Conservation (phyloP, 92 coral and sea anemone genomes). For the Palythoa grandiflora region DNA sequence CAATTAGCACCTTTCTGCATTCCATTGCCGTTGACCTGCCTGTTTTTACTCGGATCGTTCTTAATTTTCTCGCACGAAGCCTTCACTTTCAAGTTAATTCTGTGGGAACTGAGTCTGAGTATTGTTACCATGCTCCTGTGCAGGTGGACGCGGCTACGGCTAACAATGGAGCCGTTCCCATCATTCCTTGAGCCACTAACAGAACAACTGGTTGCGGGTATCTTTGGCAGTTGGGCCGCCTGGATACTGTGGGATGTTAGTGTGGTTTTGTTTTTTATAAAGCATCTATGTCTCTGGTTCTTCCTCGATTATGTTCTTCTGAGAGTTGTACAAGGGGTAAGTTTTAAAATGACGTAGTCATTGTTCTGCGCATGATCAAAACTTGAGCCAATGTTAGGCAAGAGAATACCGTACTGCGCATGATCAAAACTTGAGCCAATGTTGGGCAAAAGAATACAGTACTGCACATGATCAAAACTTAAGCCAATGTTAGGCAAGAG, state of each 20-base stretch:
- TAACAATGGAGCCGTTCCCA: conserved; percentile 94
- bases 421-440: no score
- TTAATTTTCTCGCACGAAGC: neutral
- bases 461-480: no score
- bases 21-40: no score
- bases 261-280: conserved; percentile 66
- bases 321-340: conserved; percentile 89
- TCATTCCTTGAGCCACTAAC: conserved; percentile 91
- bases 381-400: no score
- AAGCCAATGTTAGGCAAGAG: no score
- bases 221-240: conserved; percentile 82
- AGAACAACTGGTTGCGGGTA: conserved; percentile 81
- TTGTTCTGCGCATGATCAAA: no score
- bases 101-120: neutral
- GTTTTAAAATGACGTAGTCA: conserved; percentile 5
- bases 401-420: no score
- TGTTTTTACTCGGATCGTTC: no score
- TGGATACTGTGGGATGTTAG: conserved; percentile 82
- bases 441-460: no score
- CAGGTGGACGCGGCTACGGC: conserved; percentile 97
- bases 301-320: conserved; percentile 85
- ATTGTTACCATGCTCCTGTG: neutral
- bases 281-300: conserved; percentile 81
- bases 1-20: no score
- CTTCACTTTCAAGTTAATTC: neutral